phyloP scores from a whole-genome alignment of 2,888 invertebrate species.

The Zaprionus lineosus region DNA sequence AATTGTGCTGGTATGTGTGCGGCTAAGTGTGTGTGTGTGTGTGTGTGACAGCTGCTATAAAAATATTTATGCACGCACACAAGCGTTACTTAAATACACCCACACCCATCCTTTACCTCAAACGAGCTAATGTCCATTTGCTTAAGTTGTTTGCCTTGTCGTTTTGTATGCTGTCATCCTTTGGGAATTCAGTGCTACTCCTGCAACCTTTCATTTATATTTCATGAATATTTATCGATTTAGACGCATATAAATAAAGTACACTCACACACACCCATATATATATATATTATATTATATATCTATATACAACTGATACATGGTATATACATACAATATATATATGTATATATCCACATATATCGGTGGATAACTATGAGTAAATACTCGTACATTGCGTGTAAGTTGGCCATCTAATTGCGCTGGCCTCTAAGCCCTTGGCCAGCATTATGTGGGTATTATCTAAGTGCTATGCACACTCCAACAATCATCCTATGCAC shows the following conservation, averaged over 20 bases:
- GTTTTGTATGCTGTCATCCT: slow-evolving; percentile 47
- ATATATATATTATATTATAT: no score
- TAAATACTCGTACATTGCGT: slow-evolving; percentile 29
- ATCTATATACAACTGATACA: no score
- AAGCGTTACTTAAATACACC: slow-evolving; percentile 2
- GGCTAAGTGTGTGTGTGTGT: slow-evolving; percentile 11
- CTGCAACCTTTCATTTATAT: slow-evolving; percentile 55
- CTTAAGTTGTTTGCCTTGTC: slow-evolving; percentile 42
- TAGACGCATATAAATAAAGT: slow-evolving; percentile 32
- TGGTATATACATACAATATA: no score
- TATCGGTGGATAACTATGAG: background rate
- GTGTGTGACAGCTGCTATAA: slow-evolving; percentile 41
- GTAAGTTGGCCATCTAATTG: slow-evolving; percentile 47
- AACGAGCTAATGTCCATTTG: slow-evolving; percentile 48
- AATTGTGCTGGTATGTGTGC: slow-evolving; percentile 15
- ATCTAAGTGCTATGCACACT: slow-evolving; percentile 6
- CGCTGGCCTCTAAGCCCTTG: slow-evolving; percentile 29
- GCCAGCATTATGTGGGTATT: slow-evolving; percentile 7
- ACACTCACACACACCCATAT: slow-evolving; percentile 5
- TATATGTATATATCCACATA: no score
- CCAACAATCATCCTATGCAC: background rate
- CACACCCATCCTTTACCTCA: background rate
- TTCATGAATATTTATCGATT: slow-evolving; percentile 77
- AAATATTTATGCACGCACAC: slow-evolving; percentile 53
- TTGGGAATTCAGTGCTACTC: slow-evolving; percentile 49